A percentile compares a stretch with the other conserved stretches of the same genome.
Evolutionary conservation across 2,113 vertebrate genomes (phyloP).

Genomic region (Phoxinus phoxinus): DNA sequence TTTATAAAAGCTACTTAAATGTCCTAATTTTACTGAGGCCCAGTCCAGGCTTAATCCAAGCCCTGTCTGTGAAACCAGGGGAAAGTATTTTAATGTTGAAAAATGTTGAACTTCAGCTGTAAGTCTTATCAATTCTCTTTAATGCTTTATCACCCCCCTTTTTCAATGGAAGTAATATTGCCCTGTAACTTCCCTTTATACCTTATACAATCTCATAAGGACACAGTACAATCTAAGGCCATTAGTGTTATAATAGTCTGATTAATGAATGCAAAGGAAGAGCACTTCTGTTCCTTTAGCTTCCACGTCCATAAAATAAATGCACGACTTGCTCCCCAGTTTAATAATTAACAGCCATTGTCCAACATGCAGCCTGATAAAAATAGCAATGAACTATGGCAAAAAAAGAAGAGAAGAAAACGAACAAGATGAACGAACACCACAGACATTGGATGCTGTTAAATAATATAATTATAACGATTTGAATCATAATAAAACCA

Average conservation of each 20-base stretch:
- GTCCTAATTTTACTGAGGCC: too few relatives aligned
- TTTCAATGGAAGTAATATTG: constrained; percentile 4
- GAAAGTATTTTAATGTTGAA: background rate
- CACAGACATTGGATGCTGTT: background rate
- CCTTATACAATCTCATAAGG: constrained; percentile 31
- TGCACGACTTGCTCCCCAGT: background rate
- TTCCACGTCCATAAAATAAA: constrained; percentile 31
- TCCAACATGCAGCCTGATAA: constrained; percentile 35
- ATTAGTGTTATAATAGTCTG: constrained; percentile 23
- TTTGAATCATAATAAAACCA: background rate
- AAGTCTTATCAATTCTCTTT: constrained; percentile 17
- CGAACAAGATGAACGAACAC: background rate
- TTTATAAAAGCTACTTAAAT: too few relatives aligned
- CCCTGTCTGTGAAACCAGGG: too few relatives aligned
- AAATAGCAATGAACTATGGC: constrained; percentile 23
- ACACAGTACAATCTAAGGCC: constrained; percentile 24
- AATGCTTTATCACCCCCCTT: background rate
- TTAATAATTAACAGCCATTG: constrained; percentile 66
- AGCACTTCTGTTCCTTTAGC: constrained; percentile 33
- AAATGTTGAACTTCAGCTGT: background rate
- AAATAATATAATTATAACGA: background rate
- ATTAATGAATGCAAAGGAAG: constrained; percentile 12
- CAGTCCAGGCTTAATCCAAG: too few relatives aligned
- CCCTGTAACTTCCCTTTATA: constrained; percentile 10
- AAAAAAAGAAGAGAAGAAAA: background rate